Evolutionary conservation across 2,888 invertebrate genomes (phyloP).

Genomic region (Campaea margaritaria): DNA sequence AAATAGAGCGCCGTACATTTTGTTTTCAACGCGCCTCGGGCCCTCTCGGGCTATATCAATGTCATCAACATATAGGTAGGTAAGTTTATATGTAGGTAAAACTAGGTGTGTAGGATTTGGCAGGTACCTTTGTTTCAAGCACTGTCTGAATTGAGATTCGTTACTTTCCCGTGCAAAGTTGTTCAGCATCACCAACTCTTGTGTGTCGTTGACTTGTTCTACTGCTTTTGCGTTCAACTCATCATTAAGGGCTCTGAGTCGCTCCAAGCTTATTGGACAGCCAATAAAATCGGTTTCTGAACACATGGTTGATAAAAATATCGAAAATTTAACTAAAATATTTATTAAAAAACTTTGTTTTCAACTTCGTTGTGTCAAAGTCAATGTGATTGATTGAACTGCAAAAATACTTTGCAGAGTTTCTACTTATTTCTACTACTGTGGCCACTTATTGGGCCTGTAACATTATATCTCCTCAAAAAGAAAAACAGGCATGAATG

Average conservation of each 20-base stretch:
- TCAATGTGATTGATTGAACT: neutral
- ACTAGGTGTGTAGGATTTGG: too few species aligned
- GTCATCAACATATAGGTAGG: too few species aligned
- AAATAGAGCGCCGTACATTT: too few species aligned
- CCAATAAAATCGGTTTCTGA: slow-evolving; percentile 59
- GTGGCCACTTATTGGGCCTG: too few species aligned
- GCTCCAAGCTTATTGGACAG: slow-evolving; percentile 49
- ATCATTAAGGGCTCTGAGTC: slow-evolving; percentile 57
- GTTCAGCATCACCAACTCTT: slow-evolving; percentile 71
- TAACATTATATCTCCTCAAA: too few species aligned
- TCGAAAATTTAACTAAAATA: slow-evolving; percentile 18
- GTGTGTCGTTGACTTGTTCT: slow-evolving; percentile 66
- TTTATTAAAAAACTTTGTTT: neutral
- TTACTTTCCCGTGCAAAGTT: slow-evolving; percentile 68
- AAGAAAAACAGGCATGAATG: too few species aligned
- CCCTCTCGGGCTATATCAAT: too few species aligned
- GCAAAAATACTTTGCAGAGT: neutral
- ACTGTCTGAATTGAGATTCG: slow-evolving; percentile 66
- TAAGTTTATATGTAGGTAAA: too few species aligned
- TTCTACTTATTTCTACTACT: too few species aligned
- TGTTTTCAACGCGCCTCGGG: too few species aligned
- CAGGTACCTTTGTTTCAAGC: slow-evolving; percentile 64
- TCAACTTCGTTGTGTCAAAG: slow-evolving; percentile 4
- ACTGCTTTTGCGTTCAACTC: slow-evolving; percentile 64
- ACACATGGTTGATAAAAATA: slow-evolving; percentile 51